Conservation (phyloP, 2,888 invertebrate genomes). For the Xestia xanthographa region DNA sequence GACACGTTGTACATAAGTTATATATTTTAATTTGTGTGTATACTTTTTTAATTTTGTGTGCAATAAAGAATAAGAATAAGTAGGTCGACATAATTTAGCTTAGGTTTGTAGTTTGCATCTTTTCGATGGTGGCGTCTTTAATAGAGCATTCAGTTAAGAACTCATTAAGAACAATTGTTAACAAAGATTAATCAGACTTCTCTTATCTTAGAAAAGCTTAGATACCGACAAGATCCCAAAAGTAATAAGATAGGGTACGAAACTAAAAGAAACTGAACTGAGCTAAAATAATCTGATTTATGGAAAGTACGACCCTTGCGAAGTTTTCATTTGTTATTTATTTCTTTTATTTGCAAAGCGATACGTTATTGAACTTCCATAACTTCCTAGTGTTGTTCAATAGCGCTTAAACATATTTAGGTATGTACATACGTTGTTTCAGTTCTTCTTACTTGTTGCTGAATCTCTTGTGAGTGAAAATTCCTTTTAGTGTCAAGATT, state of each 20-base stretch:
- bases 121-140: background rate
- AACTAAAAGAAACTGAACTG: conserved; percentile 20
- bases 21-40: no score
- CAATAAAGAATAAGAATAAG: no score
- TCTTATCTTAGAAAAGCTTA: no score
- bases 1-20: no score
- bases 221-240: background rate
- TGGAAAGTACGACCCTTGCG: conserved; percentile 15
- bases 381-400: conserved; percentile 32
- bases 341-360: conserved; percentile 35
- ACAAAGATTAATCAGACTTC: background rate
- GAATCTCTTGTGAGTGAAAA: conserved; percentile 16
- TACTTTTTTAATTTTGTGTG: no score
- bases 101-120: background rate
- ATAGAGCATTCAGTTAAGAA: background rate
- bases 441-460: conserved; percentile 32
- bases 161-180: background rate
- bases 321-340: conserved; percentile 16
- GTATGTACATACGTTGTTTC: background rate
- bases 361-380: conserved; percentile 23
- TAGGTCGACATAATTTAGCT: background rate
- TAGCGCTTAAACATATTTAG: conserved; percentile 7
- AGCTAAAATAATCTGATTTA: conserved; percentile 33
- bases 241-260: background rate
- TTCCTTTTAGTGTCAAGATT: background rate